Evolutionary conservation across 2,888 invertebrate species (phyloP).

Genomic region (Meloe dianella): DNA sequence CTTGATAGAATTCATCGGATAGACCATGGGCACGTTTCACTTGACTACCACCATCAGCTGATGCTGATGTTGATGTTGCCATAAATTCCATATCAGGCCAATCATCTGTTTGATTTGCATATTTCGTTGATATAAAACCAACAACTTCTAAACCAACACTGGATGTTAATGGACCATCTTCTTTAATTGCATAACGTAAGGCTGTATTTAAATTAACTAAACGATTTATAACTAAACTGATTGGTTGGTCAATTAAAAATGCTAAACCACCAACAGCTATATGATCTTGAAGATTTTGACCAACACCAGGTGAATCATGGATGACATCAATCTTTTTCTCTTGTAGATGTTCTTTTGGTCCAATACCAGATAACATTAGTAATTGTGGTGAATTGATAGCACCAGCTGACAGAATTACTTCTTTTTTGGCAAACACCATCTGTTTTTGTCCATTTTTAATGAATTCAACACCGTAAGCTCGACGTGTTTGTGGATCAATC

Average conservation of each 20-base stretch:
- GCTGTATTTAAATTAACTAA: slow-evolving; percentile 81
- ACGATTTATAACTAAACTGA: slow-evolving; percentile 79
- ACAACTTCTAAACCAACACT: slow-evolving; percentile 87
- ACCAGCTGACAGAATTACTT: slow-evolving; percentile 90
- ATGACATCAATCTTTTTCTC: slow-evolving; percentile 75
- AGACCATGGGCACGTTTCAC: slow-evolving; percentile 78
- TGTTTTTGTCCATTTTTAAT: slow-evolving; percentile 68
- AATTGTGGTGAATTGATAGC: slow-evolving; percentile 93
- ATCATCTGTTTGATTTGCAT: slow-evolving; percentile 75
- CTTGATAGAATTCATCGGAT: slow-evolving; percentile 81
- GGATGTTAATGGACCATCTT: slow-evolving; percentile 83
- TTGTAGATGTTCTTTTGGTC: slow-evolving; percentile 74
- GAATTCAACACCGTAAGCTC: slow-evolving; percentile 86
- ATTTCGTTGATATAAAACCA: slow-evolving; percentile 85
- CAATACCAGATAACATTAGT: slow-evolving; percentile 91
- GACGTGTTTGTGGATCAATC: slow-evolving; percentile 74
- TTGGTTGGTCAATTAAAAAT: slow-evolving; percentile 80
- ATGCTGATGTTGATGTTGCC: slow-evolving; percentile 83
- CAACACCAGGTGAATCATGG: slow-evolving; percentile 80
- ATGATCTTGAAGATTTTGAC: slow-evolving; percentile 88
- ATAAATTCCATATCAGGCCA: slow-evolving; percentile 86
- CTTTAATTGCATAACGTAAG: slow-evolving; percentile 81
- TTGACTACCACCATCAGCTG: slow-evolving; percentile 86
- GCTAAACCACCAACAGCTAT: slow-evolving; percentile 85
- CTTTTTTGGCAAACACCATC: slow-evolving; percentile 79